A percentile compares a stretch with the other conserved stretches of the same genome.
phyloP scores from a whole-genome alignment of 2,113 vertebrate species.

The Dromas ardeola region DNA sequence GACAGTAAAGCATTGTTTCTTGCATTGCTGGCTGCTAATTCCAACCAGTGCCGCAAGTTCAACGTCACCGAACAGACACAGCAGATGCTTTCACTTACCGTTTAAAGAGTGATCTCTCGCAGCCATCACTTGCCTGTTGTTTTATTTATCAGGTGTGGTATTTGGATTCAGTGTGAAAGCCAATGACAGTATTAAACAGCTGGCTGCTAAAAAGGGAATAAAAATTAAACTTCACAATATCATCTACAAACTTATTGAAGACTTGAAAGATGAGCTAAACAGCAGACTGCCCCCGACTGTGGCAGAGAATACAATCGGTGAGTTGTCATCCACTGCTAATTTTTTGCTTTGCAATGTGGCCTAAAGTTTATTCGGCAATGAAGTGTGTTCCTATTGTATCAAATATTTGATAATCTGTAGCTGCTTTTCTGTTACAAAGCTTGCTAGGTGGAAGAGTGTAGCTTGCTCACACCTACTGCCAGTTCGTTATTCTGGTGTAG shows the following conservation, averaged over 20 bases:
- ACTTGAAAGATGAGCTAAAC: slow-evolving; percentile 86
- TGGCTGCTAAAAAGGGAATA: slow-evolving; percentile 82
- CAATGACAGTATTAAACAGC: slow-evolving; percentile 75
- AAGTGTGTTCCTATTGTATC: neutral
- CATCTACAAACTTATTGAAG: slow-evolving; percentile 90
- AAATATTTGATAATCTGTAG: neutral
- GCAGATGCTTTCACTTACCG: neutral
- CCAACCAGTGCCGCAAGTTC: neutral
- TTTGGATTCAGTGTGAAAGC: slow-evolving; percentile 90
- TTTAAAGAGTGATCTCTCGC: neutral
- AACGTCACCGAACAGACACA: neutral
- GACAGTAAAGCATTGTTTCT: neutral
- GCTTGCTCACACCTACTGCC: neutral
- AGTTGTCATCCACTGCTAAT: neutral
- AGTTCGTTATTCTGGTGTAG: neutral
- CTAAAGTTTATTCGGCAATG: neutral
- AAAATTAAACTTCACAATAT: slow-evolving; percentile 84
- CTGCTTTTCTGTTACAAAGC: neutral
- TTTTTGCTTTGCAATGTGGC: neutral
- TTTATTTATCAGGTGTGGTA: slow-evolving; percentile 79
- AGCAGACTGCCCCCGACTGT: slow-evolving; percentile 71
- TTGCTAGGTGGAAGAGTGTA: neutral
- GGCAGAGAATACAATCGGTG: slow-evolving; percentile 80
- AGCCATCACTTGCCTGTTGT: neutral
- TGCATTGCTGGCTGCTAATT: neutral